These are phyloP conservation scores for Planococcus citri DNA, from an alignment of 1,140 invertebrate species.

Conservation along the genomic window DNA sequence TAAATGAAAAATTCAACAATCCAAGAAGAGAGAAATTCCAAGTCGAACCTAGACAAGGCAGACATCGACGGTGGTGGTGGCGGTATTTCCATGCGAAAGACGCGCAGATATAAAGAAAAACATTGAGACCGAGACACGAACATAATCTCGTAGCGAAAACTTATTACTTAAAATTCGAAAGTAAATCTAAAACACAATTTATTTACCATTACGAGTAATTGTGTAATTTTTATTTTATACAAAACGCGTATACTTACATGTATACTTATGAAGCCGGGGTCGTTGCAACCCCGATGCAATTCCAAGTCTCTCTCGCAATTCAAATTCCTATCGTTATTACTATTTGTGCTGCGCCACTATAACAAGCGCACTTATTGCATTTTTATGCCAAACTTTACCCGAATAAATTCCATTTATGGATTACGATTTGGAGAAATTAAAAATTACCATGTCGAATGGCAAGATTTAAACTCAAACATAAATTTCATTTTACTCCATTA, in stretches of 20 bases:
- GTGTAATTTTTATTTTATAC: not conserved
- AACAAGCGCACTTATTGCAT: not conserved
- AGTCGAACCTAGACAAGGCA: not conserved
- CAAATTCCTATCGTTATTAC: not conserved
- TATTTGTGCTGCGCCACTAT: too few relatives aligned
- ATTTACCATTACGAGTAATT: not conserved
- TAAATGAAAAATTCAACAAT: not conserved
- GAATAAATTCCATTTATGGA: not conserved
- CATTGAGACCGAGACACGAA: not conserved
- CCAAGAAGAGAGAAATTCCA: too few relatives aligned
- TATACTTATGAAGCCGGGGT: too few relatives aligned
- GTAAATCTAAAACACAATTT: slow-evolving; percentile 4
- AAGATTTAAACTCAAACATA: too few relatives aligned
- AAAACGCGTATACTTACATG: not conserved
- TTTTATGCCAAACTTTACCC: not conserved
- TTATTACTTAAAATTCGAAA: not conserved
- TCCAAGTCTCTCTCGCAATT: not conserved
- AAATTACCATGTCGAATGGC: not conserved
- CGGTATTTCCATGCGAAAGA: not conserved
- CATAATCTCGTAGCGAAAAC: not conserved
- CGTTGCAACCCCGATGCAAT: too few relatives aligned
- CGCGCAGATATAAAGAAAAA: not conserved
- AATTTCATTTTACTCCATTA: too few relatives aligned
- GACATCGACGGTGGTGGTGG: not conserved
- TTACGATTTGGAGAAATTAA: not conserved